These are phyloP conservation scores for Scaptodrosophila latifasciaeformis DNA, from an alignment of 2,888 invertebrate species.

Conservation along the genomic window DNA sequence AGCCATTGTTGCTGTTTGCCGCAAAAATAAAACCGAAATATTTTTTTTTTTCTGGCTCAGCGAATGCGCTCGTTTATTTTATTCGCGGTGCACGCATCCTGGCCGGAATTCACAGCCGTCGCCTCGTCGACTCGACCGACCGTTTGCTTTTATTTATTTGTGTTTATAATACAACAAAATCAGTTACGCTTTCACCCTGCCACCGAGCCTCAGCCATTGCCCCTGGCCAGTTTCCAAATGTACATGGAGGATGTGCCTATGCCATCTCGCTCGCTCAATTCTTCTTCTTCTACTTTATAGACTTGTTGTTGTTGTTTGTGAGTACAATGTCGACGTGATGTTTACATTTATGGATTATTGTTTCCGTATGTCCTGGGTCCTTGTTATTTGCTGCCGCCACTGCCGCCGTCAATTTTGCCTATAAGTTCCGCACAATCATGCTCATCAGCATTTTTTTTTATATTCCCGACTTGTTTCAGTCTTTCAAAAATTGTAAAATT, in stretches of 20 bases:
- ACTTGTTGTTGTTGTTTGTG: conserved; percentile 39
- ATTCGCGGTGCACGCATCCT: conserved; percentile 42
- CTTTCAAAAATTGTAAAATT: no score
- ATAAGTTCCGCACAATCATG: conserved; percentile 61
- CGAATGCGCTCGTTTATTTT: conserved; percentile 45
- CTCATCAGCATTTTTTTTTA: conserved; percentile 49
- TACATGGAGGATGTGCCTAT: conserved; percentile 28
- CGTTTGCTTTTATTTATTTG: conserved; percentile 73
- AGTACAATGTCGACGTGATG: conserved; percentile 67
- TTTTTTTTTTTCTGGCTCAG: conserved; percentile 33
- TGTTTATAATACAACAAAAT: conserved; percentile 76
- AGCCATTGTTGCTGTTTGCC: conserved; percentile 67
- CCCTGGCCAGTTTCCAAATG: conserved; percentile 22
- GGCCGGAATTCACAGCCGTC: conserved; percentile 40
- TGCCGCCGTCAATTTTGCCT: conserved; percentile 14
- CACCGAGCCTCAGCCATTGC: conserved; percentile 24
- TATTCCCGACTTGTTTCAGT: conserved; percentile 2
- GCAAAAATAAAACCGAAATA: conserved; percentile 46
- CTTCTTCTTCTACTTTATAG: conserved; percentile 26
- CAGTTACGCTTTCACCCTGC: conserved; percentile 74
- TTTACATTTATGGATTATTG: conserved; percentile 74
- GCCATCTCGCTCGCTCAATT: conserved; percentile 11
- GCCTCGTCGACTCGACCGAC: conserved; percentile 48
- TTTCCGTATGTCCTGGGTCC: conserved; percentile 69
- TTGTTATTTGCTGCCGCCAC: conserved; percentile 52